phyloP scores from a whole-genome alignment of 2,113 vertebrate species.

The Fulmarus glacialis region DNA sequence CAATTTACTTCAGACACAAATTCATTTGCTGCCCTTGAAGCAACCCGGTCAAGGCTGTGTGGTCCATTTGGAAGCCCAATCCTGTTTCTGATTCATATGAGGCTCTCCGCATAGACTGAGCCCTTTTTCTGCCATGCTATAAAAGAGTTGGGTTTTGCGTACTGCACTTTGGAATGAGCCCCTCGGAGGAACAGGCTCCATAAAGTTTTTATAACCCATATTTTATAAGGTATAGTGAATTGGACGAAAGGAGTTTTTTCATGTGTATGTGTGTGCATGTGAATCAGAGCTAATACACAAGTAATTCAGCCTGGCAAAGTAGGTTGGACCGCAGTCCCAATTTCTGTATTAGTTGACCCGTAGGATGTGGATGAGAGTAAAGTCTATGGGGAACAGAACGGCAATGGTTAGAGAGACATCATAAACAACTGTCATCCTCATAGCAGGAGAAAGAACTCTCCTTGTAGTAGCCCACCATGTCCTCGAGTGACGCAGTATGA shows the following conservation, averaged over 20 bases:
- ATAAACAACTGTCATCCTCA: too few relatives aligned
- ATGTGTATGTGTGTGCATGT: neutral
- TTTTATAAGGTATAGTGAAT: conserved; percentile 70
- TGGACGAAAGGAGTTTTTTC: conserved; percentile 23
- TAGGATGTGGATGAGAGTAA: neutral
- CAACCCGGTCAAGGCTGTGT: conserved; percentile 36
- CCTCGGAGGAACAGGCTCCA: conserved; percentile 59
- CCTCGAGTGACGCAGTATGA: neutral
- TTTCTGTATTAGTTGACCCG: neutral
- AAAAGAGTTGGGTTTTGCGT: conserved; percentile 34
- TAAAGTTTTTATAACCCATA: conserved; percentile 75
- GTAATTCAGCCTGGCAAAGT: neutral
- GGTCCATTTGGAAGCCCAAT: neutral
- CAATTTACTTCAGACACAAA: neutral
- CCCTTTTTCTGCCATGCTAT: conserved; percentile 22
- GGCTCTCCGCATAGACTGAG: neutral
- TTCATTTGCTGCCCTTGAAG: neutral
- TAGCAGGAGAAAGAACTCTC: neutral
- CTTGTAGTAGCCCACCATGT: too few relatives aligned
- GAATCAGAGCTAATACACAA: neutral
- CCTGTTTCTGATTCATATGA: neutral
- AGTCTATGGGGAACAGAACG: neutral
- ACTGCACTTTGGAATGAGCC: conserved; percentile 58
- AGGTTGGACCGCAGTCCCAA: neutral
- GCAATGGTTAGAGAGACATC: neutral